phyloP scores from a whole-genome alignment of 2,113 vertebrate genomes.

The Xiphias gladius region DNA sequence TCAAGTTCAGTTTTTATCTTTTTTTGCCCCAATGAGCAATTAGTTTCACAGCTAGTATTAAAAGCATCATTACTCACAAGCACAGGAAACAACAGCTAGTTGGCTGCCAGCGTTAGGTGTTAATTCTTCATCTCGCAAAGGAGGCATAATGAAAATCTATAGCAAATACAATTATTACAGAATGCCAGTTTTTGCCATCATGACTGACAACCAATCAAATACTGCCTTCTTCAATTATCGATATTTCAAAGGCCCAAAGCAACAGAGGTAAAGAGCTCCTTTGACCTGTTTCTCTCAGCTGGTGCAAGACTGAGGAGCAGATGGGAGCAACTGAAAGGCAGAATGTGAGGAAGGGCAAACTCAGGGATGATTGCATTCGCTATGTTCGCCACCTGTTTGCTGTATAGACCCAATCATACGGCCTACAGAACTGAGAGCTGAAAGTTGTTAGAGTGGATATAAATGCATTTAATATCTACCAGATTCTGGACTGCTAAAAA shows the following conservation, averaged over 20 bases:
- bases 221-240: not conserved
- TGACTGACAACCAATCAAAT: conserved; percentile 1
- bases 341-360: conserved; percentile 46
- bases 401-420: conserved; percentile 36
- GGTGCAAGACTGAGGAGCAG: conserved; percentile 35
- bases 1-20: conserved; percentile 24
- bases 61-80: conserved; percentile 41
- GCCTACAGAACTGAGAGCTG: conserved; percentile 31
- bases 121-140: conserved; percentile 12
- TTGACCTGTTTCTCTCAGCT: conserved; percentile 34
- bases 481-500: conserved; percentile 8
- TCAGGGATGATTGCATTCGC: conserved; percentile 53
- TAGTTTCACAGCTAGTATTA: conserved; percentile 41
- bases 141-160: conserved; percentile 6
- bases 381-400: conserved; percentile 61
- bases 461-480: conserved; percentile 23
- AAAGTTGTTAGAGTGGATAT: conserved; percentile 18
- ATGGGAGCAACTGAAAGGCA: conserved; percentile 49
- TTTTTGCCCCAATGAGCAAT: conserved; percentile 40
- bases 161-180: not conserved
- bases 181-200: conserved; percentile 6
- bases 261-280: conserved; percentile 35
- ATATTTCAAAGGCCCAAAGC: conserved; percentile 18
- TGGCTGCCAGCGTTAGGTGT: conserved; percentile 28
- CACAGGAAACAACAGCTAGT: conserved; percentile 45